Percentiles rank a stretch among this genome's conserved stretches.
phyloP scores from a whole-genome alignment of 2,113 vertebrate species.

The Canis aureus region DNA sequence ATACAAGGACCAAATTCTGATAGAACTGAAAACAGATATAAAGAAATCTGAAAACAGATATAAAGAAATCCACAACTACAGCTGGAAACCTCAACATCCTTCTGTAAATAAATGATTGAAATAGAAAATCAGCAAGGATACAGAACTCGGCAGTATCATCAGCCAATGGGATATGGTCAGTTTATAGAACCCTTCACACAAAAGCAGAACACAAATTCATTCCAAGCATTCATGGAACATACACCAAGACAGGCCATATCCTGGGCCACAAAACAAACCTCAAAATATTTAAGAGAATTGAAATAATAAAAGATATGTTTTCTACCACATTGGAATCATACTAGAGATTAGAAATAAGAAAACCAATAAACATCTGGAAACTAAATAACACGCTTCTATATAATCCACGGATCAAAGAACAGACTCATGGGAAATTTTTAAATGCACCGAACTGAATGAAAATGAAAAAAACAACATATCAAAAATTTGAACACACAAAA shows the following conservation, averaged over 20 bases:
- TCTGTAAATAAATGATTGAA: not conserved
- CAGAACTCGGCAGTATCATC: not conserved
- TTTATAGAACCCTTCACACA: not conserved
- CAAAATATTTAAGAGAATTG: not conserved
- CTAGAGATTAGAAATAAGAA: not conserved
- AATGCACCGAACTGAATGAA: not conserved
- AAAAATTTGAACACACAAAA: not conserved
- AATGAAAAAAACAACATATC: constrained; percentile 10
- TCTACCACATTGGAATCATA: not conserved
- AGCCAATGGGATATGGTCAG: not conserved
- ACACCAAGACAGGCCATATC: not conserved
- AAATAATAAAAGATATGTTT: not conserved
- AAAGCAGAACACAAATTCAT: not conserved
- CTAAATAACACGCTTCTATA: not conserved
- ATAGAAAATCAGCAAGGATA: not conserved
- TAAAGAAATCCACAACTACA: not conserved
- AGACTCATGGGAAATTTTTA: not conserved
- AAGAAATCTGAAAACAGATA: not conserved
- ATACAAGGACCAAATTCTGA: not conserved
- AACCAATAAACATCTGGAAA: not conserved
- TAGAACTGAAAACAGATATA: not conserved
- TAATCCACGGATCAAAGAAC: not conserved
- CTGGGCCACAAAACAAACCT: not conserved
- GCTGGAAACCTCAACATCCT: not conserved
- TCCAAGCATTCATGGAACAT: not conserved